Conservation (phyloP, 2,113 vertebrate genomes). For the Pavo muticus region DNA sequence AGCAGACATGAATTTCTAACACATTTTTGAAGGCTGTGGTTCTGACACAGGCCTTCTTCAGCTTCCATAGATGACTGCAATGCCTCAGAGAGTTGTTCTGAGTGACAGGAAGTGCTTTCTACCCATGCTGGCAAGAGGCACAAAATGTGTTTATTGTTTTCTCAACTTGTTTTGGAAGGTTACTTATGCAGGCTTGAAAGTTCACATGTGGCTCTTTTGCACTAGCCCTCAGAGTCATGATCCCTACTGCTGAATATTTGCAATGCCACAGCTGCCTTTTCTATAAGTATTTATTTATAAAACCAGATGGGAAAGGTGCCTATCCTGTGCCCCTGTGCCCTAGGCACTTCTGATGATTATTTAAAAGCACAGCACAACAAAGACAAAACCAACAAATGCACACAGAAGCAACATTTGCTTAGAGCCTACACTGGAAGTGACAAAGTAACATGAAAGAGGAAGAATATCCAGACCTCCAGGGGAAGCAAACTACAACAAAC, state of each 20-base stretch:
- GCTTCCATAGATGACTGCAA: background rate
- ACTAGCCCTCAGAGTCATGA: background rate
- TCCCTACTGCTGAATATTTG: slow-evolving; percentile 35
- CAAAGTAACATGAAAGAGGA: background rate
- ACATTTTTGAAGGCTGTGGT: background rate
- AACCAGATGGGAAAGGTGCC: slow-evolving; percentile 15
- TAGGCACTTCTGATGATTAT: background rate
- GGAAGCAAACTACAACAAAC: background rate
- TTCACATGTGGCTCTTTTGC: background rate
- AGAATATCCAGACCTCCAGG: background rate
- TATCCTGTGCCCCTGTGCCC: background rate
- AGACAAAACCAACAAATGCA: background rate
- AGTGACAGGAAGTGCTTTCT: background rate
- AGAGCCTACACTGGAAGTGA: background rate
- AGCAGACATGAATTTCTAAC: slow-evolving; percentile 34
- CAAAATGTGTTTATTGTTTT: slow-evolving; percentile 36
- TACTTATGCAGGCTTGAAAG: slow-evolving; percentile 43
- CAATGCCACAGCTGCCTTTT: slow-evolving; percentile 30
- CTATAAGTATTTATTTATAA: slow-evolving; percentile 15
- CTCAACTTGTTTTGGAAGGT: slow-evolving; percentile 30
- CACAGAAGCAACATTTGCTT: background rate
- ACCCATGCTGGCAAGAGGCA: background rate
- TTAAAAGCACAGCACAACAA: slow-evolving; percentile 20
- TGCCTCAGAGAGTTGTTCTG: background rate
- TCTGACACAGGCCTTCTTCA: background rate